Percentiles rank a stretch among this genome's conserved stretches.
Conservation (phyloP, 2,888 invertebrate genomes). For the Drosophila trichaetosa region DNA sequence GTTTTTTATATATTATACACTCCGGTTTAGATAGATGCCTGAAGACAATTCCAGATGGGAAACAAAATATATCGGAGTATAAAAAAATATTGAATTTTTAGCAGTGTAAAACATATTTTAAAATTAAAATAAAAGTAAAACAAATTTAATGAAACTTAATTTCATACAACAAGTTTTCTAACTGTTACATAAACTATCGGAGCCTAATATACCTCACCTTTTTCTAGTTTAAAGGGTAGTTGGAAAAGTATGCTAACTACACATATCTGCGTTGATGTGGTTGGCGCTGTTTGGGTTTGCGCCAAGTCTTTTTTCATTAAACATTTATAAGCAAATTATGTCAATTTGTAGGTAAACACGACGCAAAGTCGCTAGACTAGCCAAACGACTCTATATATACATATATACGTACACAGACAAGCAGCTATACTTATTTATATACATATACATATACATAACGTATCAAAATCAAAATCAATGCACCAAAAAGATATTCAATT, state of each 20-base stretch:
- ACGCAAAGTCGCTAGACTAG: slow-evolving; percentile 22
- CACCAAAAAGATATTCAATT: slow-evolving; percentile 50
- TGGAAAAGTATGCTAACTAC: slow-evolving; percentile 43
- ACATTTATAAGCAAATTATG: slow-evolving; percentile 79
- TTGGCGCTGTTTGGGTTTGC: slow-evolving; percentile 36
- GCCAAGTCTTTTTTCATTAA: slow-evolving; percentile 60
- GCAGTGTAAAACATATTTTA: not conserved
- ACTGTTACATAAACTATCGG: not conserved
- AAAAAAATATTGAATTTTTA: too few species aligned
- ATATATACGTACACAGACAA: not conserved
- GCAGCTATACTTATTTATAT: not conserved
- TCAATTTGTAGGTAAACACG: slow-evolving; percentile 77
- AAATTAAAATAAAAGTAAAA: not conserved
- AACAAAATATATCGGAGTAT: not conserved
- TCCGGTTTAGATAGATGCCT: not conserved
- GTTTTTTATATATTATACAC: not conserved
- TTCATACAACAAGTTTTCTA: not conserved
- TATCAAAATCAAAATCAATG: slow-evolving; percentile 35
- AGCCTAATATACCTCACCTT: slow-evolving; percentile 11
- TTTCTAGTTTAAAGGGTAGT: not conserved
- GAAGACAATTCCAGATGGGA: not conserved
- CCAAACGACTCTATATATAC: slow-evolving; percentile 27
- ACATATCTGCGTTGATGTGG: slow-evolving; percentile 26
- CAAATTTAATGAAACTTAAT: not conserved
- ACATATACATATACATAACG: slow-evolving; percentile 4